Evolutionary conservation across 2,888 invertebrate species (phyloP).

Genomic region (Chironomus riparius): DNA sequence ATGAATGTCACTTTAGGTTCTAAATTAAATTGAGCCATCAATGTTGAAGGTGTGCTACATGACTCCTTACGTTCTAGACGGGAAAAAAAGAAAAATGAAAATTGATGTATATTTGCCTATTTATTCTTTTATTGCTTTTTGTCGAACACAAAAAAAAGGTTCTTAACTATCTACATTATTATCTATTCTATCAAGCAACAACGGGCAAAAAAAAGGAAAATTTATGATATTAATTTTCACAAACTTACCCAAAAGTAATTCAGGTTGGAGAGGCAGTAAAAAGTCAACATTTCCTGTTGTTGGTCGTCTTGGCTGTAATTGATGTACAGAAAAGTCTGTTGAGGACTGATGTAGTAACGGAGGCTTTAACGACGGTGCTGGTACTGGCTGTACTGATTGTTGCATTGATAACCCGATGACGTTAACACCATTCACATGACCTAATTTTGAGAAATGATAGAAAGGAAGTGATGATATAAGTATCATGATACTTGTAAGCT

Average conservation of each 20-base stretch:
- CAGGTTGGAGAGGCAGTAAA: conserved; percentile 63
- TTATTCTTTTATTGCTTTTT: too few species aligned
- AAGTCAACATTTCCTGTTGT: conserved; percentile 60
- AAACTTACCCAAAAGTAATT: conserved; percentile 42
- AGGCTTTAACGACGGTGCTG: conserved; percentile 36
- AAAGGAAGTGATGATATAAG: neutral
- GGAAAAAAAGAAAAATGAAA: neutral
- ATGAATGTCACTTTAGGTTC: conserved; percentile 24
- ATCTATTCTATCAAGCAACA: too few species aligned
- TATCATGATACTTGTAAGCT: too few species aligned
- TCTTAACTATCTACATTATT: too few species aligned
- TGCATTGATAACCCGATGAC: conserved; percentile 52
- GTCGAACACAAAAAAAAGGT: too few species aligned
- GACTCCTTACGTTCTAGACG: neutral
- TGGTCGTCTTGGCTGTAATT: conserved; percentile 59
- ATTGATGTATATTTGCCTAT: too few species aligned
- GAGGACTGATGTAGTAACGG: conserved; percentile 32
- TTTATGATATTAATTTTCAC: too few species aligned
- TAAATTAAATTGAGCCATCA: conserved; percentile 18
- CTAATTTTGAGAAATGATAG: conserved; percentile 41
- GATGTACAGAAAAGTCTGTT: conserved; percentile 51
- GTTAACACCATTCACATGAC: conserved; percentile 63
- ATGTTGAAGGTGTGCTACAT: neutral
- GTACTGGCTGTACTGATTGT: conserved; percentile 46
- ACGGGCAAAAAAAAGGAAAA: too few species aligned